Evolutionary conservation across 2,797 vertebrate species (phyloP).

Genomic region (Perodicticus potto): DNA sequence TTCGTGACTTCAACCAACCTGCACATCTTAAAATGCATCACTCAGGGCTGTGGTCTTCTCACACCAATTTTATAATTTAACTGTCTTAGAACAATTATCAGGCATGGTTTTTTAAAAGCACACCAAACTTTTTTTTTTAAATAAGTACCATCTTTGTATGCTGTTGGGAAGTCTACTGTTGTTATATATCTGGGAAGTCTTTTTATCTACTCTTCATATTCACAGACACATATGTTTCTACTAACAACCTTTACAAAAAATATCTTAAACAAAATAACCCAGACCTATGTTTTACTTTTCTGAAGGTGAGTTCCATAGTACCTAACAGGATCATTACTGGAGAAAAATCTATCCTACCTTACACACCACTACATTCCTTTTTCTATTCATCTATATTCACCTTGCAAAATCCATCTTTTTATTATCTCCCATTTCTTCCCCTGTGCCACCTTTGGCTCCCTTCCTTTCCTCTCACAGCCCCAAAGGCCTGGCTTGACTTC

Average conservation of each 20-base stretch:
- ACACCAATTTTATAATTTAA: background rate
- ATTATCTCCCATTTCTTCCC: no score
- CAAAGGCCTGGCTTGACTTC: background rate
- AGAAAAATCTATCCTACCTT: background rate
- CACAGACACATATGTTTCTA: background rate
- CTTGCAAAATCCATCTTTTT: background rate
- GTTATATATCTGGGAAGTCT: background rate
- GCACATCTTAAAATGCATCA: background rate
- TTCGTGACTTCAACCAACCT: background rate
- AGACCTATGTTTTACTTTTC: background rate
- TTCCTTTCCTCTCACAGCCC: background rate
- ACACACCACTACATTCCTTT: background rate
- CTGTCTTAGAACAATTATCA: background rate
- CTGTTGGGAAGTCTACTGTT: background rate
- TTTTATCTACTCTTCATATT: background rate
- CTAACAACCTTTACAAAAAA: background rate
- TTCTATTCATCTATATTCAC: no score
- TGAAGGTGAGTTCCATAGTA: background rate
- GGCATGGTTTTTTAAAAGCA: background rate
- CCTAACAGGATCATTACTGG: background rate
- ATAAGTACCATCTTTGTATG: background rate
- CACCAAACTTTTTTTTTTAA: background rate
- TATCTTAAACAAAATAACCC: background rate
- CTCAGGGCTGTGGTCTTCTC: background rate
- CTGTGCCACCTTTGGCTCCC: background rate